Percentiles rank a stretch among this genome's conserved stretches.
Evolutionary conservation across 2,888 invertebrate species (phyloP).

Genomic region (Tetragonisca angustula): DNA sequence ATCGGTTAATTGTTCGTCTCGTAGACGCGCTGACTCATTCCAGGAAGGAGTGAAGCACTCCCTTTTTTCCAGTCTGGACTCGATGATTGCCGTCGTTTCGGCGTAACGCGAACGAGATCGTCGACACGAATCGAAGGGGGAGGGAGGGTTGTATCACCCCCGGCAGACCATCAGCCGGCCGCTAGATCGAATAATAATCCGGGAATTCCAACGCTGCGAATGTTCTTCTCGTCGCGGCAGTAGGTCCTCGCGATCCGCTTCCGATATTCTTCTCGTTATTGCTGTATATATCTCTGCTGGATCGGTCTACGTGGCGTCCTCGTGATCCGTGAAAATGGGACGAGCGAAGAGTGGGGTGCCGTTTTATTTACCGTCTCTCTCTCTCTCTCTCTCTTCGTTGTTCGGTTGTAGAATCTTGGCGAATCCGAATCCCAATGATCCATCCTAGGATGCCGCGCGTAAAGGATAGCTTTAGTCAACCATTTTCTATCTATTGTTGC

Average conservation of each 20-base stretch:
- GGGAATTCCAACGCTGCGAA: slow-evolving; percentile 22
- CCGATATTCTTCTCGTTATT: slow-evolving; percentile 40
- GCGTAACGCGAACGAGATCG: neutral
- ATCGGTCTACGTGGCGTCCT: neutral
- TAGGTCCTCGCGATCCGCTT: slow-evolving; percentile 1
- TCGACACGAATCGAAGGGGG: slow-evolving; percentile 18
- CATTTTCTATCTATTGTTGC: slow-evolving; percentile 5
- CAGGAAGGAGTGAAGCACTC: slow-evolving; percentile 2
- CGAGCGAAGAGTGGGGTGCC: neutral
- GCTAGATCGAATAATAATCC: slow-evolving; percentile 54
- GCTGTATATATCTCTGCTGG: neutral
- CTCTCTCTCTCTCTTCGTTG: neutral
- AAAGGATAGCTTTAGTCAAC: neutral
- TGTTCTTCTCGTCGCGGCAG: neutral
- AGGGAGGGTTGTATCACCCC: slow-evolving; percentile 1
- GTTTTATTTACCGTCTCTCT: neutral
- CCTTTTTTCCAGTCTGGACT: slow-evolving; percentile 23
- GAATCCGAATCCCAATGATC: neutral
- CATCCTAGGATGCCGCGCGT: neutral
- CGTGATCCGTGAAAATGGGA: slow-evolving; percentile 17
- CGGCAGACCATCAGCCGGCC: neutral
- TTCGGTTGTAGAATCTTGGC: neutral
- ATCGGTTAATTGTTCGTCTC: slow-evolving; percentile 59
- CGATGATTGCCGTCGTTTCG: slow-evolving; percentile 55
- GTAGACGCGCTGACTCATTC: slow-evolving; percentile 47